Evolutionary conservation across 2,888 invertebrate genomes (phyloP).

Genomic region (Ectobius pallidus): DNA sequence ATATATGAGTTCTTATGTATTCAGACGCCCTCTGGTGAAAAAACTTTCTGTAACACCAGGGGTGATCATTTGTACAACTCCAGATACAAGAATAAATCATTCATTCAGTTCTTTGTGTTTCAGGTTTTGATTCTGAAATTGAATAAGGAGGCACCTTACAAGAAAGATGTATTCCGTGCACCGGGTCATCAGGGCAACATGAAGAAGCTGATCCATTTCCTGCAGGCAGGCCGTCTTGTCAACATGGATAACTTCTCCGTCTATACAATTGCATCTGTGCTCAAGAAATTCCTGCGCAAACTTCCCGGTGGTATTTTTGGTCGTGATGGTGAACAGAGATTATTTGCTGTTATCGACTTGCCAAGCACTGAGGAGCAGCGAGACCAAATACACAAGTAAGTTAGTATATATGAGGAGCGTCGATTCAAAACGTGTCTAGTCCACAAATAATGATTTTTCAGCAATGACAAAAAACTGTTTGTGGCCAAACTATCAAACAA

Average conservation of each 20-base stretch:
- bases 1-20: no score
- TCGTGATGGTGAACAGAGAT: conserved; percentile 83
- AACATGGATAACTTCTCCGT: conserved; percentile 96
- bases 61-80: no score
- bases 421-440: no score
- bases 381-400: conserved; percentile 87
- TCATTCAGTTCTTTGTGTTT: no score
- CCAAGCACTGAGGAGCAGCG: conserved; percentile 84
- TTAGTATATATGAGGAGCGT: no score
- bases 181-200: conserved; percentile 94
- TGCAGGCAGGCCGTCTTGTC: conserved; percentile 80
- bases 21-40: no score
- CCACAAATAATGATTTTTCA: no score
- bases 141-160: conserved; percentile 92
- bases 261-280: conserved; percentile 96
- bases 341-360: conserved; percentile 87
- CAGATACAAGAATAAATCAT: no score
- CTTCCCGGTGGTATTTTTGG: conserved; percentile 97
- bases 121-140: conserved; percentile 89
- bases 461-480: no score
- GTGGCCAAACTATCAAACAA: no score
- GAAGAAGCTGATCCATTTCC: conserved; percentile 90
- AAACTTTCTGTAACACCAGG: no score
- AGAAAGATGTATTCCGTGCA: conserved; percentile 93
- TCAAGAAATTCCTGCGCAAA: conserved; percentile 97